Evolutionary conservation across 2,113 vertebrate genomes (phyloP).

Genomic region (Austrofundulus limnaeus): DNA sequence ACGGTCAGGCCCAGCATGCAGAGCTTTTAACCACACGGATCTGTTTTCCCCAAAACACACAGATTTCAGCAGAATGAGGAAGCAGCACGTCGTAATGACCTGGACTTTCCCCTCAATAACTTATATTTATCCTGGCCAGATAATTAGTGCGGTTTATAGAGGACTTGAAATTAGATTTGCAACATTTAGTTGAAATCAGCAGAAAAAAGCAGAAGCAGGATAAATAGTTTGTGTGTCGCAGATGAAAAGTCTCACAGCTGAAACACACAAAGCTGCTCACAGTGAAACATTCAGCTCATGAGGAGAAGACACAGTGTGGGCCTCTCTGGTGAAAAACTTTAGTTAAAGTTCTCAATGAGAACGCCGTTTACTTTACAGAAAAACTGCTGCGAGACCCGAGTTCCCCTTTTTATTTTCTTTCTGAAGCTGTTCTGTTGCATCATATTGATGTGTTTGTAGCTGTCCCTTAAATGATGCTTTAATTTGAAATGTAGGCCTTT

Average conservation of each 20-base stretch:
- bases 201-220: slow-evolving; percentile 7
- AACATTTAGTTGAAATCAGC: no score
- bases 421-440: slow-evolving; percentile 62
- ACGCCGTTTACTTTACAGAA: slow-evolving; percentile 50
- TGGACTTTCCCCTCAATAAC: slow-evolving; percentile 3
- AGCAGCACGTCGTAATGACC: slow-evolving; percentile 16
- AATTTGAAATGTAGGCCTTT: slow-evolving; percentile 21
- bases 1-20: no score
- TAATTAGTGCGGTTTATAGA: neutral
- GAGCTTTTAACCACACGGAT: neutral
- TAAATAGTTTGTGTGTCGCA: slow-evolving; percentile 20
- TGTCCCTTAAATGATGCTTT: slow-evolving; percentile 25
- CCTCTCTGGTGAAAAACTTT: slow-evolving; percentile 33
- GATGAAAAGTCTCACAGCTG: slow-evolving; percentile 14
- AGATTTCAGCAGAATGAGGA: slow-evolving; percentile 7
- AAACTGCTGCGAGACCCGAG: slow-evolving; percentile 2
- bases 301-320: slow-evolving; percentile 10
- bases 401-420: slow-evolving; percentile 12
- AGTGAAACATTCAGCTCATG: neutral
- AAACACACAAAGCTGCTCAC: slow-evolving; percentile 3
- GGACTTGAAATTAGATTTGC: slow-evolving; percentile 10
- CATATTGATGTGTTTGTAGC: slow-evolving; percentile 78
- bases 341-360: slow-evolving; percentile 80
- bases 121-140: neutral
- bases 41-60: slow-evolving; percentile 35